phyloP scores from a whole-genome alignment of 2,113 vertebrate species.

The Syngnathus typhle region DNA sequence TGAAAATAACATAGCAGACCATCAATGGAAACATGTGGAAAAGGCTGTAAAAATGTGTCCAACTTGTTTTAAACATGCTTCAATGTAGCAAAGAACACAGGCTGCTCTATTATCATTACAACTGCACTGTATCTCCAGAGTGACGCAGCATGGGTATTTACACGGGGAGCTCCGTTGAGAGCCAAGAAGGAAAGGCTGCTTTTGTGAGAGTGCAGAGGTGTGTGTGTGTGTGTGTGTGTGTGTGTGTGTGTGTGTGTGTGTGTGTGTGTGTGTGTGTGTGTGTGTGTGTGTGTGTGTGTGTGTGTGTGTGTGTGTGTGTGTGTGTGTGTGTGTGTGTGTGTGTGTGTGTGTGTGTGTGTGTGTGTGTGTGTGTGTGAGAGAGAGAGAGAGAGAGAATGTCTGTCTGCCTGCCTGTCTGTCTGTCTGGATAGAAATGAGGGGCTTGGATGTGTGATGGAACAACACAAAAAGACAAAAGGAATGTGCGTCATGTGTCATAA shows the following conservation, averaged over 20 bases:
- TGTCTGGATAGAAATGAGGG: background rate
- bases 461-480: conserved; percentile 45
- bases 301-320: conserved; percentile 15
- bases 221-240: background rate
- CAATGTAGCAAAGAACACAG: background rate
- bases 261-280: conserved; percentile 11
- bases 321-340: conserved; percentile 9
- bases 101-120: background rate
- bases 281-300: conserved; percentile 12
- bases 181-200: background rate
- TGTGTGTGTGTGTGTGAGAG: conserved; percentile 11
- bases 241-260: too few relatives aligned
- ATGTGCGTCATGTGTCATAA: conserved; percentile 42
- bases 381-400: too few relatives aligned
- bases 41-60: too few relatives aligned
- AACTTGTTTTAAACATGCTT: too few relatives aligned
- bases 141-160: background rate
- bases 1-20: too few relatives aligned
- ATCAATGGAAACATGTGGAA: too few relatives aligned
- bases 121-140: background rate
- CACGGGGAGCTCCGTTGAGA: background rate
- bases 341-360: conserved; percentile 7
- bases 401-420: background rate
- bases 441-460: conserved; percentile 3
- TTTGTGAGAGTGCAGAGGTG: conserved; percentile 13